Evolutionary conservation across 2,113 vertebrate species (phyloP), one percentile per base, ranked within the genome.

Genomic region (Reinhardtius hippoglossoides): DNA sequence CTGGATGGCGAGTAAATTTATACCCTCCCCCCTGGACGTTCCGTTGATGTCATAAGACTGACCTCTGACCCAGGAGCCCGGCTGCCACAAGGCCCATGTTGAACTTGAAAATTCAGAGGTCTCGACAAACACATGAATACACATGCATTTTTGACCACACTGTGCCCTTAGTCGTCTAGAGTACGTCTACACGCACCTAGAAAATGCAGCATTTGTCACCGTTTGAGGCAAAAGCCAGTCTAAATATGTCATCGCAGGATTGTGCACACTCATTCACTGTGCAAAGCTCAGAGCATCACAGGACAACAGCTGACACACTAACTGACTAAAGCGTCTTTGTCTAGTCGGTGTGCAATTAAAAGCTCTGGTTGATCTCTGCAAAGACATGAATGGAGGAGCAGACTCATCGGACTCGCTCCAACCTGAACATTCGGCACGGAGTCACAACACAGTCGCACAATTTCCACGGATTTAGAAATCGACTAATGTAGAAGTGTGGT

Each of bases 1-100:
- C 80, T 83, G 87, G 76, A 90, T 85, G 82, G 84, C 27, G 56
- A 87, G 92, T 91, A 92, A 91, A 91, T 88, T 92, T 93, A 94
- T 84, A 91, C 87, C 82, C 76, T 74, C 80, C 84, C 82, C 73
- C 75, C 69, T 87, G 87, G 92, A 91, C 85, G 85, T 85, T 88
- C 79, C 62, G 52, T 84, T 90, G 84, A 90, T 88, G 88, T 91
- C 91, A 91, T 65, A 58, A 88, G 71, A 40, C 54, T 86, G 85
- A 93, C 91, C 92, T 90, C 86, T 94, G 87, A 93, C 92, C 91
- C 84, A 82, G 74, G 88, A 90, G 62, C 83, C 65, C 57, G 76
- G 65, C 84, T 77, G 82, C 75, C 62, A 65, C 70, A 68, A 71
- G 79, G 8, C 74, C 70, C 71, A 71, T n/a, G 67, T 52, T 89